These are phyloP conservation scores for Callopanchax toddi DNA, from an alignment of 2,113 vertebrate species.

Conservation along the genomic window DNA sequence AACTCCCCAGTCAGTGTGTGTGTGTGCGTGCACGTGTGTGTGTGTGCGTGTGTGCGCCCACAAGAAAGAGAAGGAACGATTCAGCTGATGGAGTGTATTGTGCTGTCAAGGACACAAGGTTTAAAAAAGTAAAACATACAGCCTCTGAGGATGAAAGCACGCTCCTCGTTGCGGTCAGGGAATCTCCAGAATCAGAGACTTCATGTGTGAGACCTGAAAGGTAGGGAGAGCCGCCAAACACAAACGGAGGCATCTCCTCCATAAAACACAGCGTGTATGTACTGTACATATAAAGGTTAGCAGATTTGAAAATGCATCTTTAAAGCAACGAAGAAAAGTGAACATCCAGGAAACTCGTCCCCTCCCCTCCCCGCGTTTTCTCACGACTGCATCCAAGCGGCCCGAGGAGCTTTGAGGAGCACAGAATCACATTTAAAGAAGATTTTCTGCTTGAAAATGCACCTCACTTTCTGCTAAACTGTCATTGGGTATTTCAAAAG, in stretches of 20 bases:
- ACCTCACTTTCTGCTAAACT: slow-evolving; percentile 52
- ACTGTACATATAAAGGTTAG: slow-evolving; percentile 80
- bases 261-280: slow-evolving; percentile 79
- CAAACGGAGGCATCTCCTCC: slow-evolving; percentile 69
- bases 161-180: slow-evolving; percentile 27
- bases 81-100: slow-evolving; percentile 64
- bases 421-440: slow-evolving; percentile 58
- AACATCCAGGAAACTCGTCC: slow-evolving; percentile 41
- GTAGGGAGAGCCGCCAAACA: too few species aligned
- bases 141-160: slow-evolving; percentile 38
- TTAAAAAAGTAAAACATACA: slow-evolving; percentile 33
- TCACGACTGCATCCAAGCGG: slow-evolving; percentile 51
- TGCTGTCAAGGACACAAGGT: slow-evolving; percentile 75
- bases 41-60: slow-evolving; percentile 57
- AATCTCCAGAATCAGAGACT: slow-evolving; percentile 39
- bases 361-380: slow-evolving; percentile 27
- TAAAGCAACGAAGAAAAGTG: slow-evolving; percentile 47
- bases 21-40: too few species aligned
- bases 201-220: slow-evolving; percentile 50
- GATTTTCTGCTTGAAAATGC: slow-evolving; percentile 25
- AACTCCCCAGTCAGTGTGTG: slow-evolving; percentile 46
- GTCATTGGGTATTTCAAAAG: slow-evolving; percentile 64
- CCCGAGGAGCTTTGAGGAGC: slow-evolving; percentile 53
- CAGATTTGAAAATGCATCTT: slow-evolving; percentile 61
- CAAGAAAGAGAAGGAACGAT: slow-evolving; percentile 43